phyloP scores from a whole-genome alignment of 2,113 vertebrate species.

The Engraulis encrasicolus region DNA sequence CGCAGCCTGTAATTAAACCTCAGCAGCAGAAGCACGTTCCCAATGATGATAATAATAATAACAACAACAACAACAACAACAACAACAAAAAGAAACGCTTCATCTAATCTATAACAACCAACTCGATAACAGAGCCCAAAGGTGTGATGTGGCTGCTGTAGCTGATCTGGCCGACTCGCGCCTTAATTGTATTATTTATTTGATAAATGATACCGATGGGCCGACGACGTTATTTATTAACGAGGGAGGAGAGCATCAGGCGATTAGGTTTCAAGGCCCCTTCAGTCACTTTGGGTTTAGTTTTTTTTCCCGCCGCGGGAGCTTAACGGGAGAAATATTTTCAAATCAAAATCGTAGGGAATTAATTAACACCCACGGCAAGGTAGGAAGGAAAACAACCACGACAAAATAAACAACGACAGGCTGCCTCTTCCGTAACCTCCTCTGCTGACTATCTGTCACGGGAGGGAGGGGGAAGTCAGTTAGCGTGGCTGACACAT shows the following conservation, averaged over 20 bases:
- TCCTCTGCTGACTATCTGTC: background rate
- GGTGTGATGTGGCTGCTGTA: background rate
- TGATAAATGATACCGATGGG: background rate
- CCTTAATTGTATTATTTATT: constrained; percentile 16
- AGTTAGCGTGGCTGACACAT: background rate
- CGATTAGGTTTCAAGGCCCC: constrained; percentile 1
- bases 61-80: no score
- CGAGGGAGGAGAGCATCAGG: constrained; percentile 3
- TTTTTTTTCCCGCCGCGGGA: no score
- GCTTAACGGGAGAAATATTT: background rate
- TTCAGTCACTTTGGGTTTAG: background rate
- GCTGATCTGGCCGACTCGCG: no score
- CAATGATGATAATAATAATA: no score
- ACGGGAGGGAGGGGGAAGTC: background rate
- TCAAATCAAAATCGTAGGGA: constrained; percentile 11
- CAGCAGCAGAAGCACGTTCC: background rate
- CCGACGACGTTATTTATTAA: constrained; percentile 13
- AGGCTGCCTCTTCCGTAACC: background rate
- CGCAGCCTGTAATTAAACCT: background rate
- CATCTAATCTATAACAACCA: background rate
- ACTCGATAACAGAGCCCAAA: background rate
- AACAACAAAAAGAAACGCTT: no score
- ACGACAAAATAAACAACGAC: background rate
- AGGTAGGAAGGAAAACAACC: background rate
- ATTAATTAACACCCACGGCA: background rate